Percentiles rank a stretch among this genome's conserved stretches.
phyloP scores from a whole-genome alignment of 2,113 vertebrate genomes.

The Taurulus bubalis region DNA sequence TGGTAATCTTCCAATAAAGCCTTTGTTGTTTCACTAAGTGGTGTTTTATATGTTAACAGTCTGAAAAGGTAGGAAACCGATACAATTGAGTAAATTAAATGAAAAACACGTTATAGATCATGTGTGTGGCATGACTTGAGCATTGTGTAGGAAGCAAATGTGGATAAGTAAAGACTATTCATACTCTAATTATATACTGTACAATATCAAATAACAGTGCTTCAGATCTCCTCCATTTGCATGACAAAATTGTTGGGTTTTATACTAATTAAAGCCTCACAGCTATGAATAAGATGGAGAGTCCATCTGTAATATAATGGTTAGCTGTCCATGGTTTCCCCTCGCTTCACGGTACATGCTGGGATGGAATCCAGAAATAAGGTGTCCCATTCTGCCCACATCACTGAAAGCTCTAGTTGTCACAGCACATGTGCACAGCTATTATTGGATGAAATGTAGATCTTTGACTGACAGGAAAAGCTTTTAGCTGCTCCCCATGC shows the following conservation, averaged over 20 bases:
- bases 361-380: background rate
- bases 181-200: too few species aligned
- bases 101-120: background rate
- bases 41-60: background rate
- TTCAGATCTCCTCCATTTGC: background rate
- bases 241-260: background rate
- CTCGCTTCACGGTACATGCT: background rate
- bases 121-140: background rate
- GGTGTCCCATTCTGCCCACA: background rate
- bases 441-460: background rate
- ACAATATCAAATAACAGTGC: background rate
- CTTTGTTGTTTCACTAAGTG: background rate
- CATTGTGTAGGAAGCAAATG: background rate
- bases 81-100: background rate
- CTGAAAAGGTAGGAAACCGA: background rate
- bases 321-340: slow-evolving; percentile 2
- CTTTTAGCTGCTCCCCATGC: background rate
- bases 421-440: background rate
- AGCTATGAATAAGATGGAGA: background rate
- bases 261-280: background rate
- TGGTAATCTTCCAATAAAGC: background rate
- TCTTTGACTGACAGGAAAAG: background rate
- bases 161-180: background rate
- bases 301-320: background rate
- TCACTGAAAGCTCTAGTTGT: background rate